phyloP scores from a whole-genome alignment of 2,113 vertebrate species.

The Gnathonemus echidnorhynchus region DNA sequence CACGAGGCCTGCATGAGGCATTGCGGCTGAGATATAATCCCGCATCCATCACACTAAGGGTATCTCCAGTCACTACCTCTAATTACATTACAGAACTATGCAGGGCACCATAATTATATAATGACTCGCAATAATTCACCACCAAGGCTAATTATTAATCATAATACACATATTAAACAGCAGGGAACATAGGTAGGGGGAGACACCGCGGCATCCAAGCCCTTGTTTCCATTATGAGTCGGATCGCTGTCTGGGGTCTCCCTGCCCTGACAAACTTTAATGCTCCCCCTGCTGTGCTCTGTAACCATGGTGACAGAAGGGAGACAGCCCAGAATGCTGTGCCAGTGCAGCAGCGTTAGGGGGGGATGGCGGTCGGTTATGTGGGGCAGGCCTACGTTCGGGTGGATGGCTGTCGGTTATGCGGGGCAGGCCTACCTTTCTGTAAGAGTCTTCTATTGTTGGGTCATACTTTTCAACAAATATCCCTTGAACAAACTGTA shows the following conservation, averaged over 20 bases:
- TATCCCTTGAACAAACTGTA: conserved; percentile 25
- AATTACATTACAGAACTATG: neutral
- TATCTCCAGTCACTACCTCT: neutral
- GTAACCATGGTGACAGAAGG: conserved; percentile 8
- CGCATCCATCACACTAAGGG: neutral
- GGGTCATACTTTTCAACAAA: conserved; percentile 28
- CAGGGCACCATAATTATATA: neutral
- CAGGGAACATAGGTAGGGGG: neutral
- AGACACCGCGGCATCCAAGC: neutral
- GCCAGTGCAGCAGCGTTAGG: neutral
- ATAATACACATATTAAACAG: neutral
- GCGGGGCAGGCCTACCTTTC: neutral
- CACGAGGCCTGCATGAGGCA: neutral
- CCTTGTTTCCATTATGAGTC: neutral
- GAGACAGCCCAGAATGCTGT: neutral
- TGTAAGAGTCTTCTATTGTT: conserved; percentile 27
- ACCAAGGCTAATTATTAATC: neutral
- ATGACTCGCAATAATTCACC: neutral
- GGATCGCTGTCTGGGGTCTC: neutral
- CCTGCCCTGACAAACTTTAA: neutral
- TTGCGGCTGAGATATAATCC: neutral
- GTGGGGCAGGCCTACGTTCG: neutral
- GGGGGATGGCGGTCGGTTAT: neutral
- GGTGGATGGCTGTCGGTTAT: neutral
- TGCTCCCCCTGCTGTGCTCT: neutral